Conservation (phyloP, 2,113 vertebrate species). For the Ornithorhynchus anatinus region DNA sequence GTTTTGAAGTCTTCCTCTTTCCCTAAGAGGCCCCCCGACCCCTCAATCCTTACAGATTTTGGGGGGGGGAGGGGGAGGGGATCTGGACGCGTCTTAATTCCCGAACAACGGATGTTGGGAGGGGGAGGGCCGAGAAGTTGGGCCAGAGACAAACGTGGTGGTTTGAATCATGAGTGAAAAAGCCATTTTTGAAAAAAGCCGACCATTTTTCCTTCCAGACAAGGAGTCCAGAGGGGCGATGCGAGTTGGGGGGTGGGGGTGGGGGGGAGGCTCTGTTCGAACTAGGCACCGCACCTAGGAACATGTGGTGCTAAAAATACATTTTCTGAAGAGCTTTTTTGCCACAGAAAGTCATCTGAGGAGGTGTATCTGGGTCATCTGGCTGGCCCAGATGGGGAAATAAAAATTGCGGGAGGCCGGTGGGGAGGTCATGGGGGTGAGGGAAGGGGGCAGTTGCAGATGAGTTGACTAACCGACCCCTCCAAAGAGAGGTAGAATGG, state of each 20-base stretch:
- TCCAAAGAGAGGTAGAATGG: too few relatives aligned
- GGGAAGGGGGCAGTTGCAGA: too few relatives aligned
- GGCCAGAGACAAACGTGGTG: slow-evolving; percentile 55
- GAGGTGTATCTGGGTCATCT: slow-evolving; percentile 48
- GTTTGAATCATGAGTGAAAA: too few relatives aligned
- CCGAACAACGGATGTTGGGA: slow-evolving; percentile 51
- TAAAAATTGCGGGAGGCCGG: not conserved
- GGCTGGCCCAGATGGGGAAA: slow-evolving; percentile 7
- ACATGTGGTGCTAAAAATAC: slow-evolving; percentile 39
- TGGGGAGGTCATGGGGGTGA: not conserved
- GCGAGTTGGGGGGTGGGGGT: not conserved
- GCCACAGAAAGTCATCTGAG: slow-evolving; percentile 46
- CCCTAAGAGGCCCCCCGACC: too few relatives aligned
- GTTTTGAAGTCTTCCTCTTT: too few relatives aligned
- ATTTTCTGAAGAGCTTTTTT: slow-evolving; percentile 37
- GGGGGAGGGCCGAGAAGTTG: slow-evolving; percentile 56
- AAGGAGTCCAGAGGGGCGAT: too few relatives aligned
- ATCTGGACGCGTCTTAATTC: slow-evolving; percentile 61
- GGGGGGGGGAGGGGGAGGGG: slow-evolving; percentile 59
- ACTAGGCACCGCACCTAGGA: slow-evolving; percentile 31
- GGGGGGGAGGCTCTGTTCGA: slow-evolving; percentile 13
- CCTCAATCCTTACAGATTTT: too few relatives aligned
- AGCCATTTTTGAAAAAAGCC: too few relatives aligned
- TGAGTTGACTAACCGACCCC: too few relatives aligned
- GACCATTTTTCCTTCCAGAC: too few relatives aligned